Evolutionary conservation across 2,888 invertebrate species (phyloP), one percentile per base, ranked within the genome.

Genomic region (Drosophila putrida): DNA sequence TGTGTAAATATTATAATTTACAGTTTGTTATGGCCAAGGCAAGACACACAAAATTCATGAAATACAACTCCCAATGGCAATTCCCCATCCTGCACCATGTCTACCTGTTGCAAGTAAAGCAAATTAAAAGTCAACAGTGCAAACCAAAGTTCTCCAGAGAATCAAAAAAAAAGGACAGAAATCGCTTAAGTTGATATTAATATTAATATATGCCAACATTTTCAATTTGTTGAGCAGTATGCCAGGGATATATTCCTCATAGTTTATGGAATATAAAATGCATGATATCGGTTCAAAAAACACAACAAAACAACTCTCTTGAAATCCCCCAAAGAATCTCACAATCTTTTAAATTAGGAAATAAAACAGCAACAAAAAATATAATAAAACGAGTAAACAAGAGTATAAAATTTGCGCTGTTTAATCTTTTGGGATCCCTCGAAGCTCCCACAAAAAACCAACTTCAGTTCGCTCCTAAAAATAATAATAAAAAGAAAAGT

Each of bases 41-140:
- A 61, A 61, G n/a, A 6, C 13, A 38, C 55, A 44, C 39, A 54
- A n/a, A 61, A 39, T 33, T 43, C 35, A 49, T 59, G 55, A 69
- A 55, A 66, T 44, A 36, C 41, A 58, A 66, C 53, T 57, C 44
- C 70, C 57, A 11, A 27, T 35, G 33, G 54, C 58, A 63, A 2
- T n/a, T n/a, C 6, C 28, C 36, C 50, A 10, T 13, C 58, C 57
- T 13, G 10, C 10, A 9, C 38, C 27, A 31, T 5, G 27, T 51
- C 65, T 43, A 84, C 82, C 85, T 81, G 75, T 74, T 74, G 75
- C 44, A 36, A 50, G 61, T 35, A 58, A 46, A 59, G 80, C 71
- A 85, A 85, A 85, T 85, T 85, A 85, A 86, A 88, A 85, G 80
- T 87, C 89, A 88, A 88, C 87, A 85, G 39, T 33, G 64, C 57